phyloP scores from a whole-genome alignment of 2,888 invertebrate species.

The Dusona sp. region DNA sequence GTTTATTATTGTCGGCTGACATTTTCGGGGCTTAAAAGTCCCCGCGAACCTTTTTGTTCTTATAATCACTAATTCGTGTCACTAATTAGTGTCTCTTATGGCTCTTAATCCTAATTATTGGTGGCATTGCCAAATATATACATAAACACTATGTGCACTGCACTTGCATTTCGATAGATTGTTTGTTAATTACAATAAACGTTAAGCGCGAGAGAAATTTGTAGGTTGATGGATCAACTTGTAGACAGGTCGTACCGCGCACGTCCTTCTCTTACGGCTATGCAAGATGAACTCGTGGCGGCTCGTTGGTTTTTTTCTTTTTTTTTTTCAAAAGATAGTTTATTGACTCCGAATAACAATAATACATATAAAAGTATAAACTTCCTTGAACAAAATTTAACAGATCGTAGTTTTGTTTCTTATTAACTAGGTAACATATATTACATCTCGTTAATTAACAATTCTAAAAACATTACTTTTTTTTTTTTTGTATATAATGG shows the following conservation, averaged over 20 bases:
- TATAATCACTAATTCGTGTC: not conserved
- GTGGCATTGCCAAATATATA: not conserved
- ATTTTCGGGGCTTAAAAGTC: too few species aligned
- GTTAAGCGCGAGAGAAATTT: too few species aligned
- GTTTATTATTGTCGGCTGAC: too few species aligned
- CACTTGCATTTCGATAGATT: not conserved
- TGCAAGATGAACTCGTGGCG: not conserved
- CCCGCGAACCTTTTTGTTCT: not conserved
- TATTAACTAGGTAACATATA: not conserved
- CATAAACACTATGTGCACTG: not conserved
- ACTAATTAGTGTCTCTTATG: not conserved
- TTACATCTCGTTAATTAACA: not conserved
- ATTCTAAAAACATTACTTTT: too few species aligned
- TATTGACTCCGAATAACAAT: not conserved
- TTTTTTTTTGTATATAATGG: too few species aligned
- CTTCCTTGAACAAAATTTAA: not conserved
- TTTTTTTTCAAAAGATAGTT: not conserved
- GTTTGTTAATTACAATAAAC: too few species aligned
- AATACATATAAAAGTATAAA: not conserved
- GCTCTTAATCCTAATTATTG: not conserved
- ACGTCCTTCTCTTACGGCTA: not conserved
- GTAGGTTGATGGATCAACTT: too few species aligned
- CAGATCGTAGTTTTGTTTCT: not conserved
- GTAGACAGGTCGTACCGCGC: not conserved
- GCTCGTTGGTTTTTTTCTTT: not conserved